A percentile compares a stretch with the other conserved stretches of the same genome.
phyloP scores from a whole-genome alignment of 2,113 vertebrate genomes.

The Poeciliopsis occidentalis region DNA sequence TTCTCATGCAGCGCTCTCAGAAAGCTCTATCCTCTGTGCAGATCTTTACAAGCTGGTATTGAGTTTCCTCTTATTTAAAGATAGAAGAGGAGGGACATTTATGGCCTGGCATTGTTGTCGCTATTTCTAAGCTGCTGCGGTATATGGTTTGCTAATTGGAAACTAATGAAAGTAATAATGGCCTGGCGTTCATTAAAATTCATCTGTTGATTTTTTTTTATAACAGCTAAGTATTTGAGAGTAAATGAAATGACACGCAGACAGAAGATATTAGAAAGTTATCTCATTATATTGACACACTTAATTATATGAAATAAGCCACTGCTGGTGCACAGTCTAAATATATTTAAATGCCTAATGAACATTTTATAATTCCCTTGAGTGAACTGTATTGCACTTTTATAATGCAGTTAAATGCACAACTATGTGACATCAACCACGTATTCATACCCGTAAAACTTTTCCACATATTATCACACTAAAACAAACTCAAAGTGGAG shows the following conservation, averaged over 20 bases:
- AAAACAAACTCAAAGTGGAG: too few relatives aligned
- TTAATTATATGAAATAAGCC: slow-evolving; percentile 55
- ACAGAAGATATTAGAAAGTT: slow-evolving; percentile 57
- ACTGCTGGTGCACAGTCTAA: slow-evolving; percentile 39
- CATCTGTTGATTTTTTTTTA: slow-evolving; percentile 49
- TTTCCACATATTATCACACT: too few relatives aligned
- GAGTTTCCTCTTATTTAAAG: slow-evolving; percentile 66
- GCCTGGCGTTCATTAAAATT: slow-evolving; percentile 74
- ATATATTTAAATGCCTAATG: slow-evolving; percentile 51
- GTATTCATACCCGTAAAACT: background rate
- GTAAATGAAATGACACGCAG: slow-evolving; percentile 50
- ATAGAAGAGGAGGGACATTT: slow-evolving; percentile 54
- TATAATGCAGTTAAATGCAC: slow-evolving; percentile 21
- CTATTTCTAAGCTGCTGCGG: slow-evolving; percentile 55
- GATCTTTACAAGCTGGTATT: slow-evolving; percentile 38
- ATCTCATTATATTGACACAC: slow-evolving; percentile 66
- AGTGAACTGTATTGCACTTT: slow-evolving; percentile 24
- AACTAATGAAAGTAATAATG: slow-evolving; percentile 79
- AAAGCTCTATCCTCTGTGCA: slow-evolving; percentile 41
- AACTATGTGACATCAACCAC: background rate
- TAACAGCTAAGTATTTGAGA: slow-evolving; percentile 28
- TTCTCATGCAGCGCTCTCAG: slow-evolving; percentile 42
- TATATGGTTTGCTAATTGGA: slow-evolving; percentile 73
- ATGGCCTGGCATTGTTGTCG: slow-evolving; percentile 33
- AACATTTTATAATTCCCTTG: slow-evolving; percentile 39